These are phyloP conservation scores for Rattus norvegicus DNA, from an alignment of 2,113 vertebrate species.

Conservation along the genomic window GRCr8 NC_086037.1:6216501-6217000, in stretches of 20 bases:
- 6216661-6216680: slow-evolving; percentile 81
- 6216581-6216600: slow-evolving; percentile 84
- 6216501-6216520: slow-evolving; percentile 79
- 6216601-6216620: slow-evolving; percentile 86
- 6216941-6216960: not conserved
- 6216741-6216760: slow-evolving; percentile 79
- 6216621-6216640: slow-evolving; percentile 88
- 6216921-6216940: not conserved
- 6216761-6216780: slow-evolving; percentile 70
- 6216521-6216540: slow-evolving; percentile 82
- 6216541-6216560: slow-evolving; percentile 81
- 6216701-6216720: slow-evolving; percentile 83
- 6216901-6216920: not conserved
- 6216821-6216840: slow-evolving; percentile 57
- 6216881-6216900: not conserved
- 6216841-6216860: slow-evolving; percentile 68
- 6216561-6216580: slow-evolving; percentile 85
- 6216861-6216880: not conserved
- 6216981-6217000: not conserved
- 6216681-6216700: slow-evolving; percentile 88
- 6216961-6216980: not conserved
- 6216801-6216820: slow-evolving; percentile 58
- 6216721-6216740: slow-evolving; percentile 80
- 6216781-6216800: slow-evolving; percentile 75
- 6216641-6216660: slow-evolving; percentile 81